Evolutionary conservation across 2,888 invertebrate species (phyloP), one percentile per base, ranked within the genome.

Genomic region (Drosophila antonietae): DNA sequence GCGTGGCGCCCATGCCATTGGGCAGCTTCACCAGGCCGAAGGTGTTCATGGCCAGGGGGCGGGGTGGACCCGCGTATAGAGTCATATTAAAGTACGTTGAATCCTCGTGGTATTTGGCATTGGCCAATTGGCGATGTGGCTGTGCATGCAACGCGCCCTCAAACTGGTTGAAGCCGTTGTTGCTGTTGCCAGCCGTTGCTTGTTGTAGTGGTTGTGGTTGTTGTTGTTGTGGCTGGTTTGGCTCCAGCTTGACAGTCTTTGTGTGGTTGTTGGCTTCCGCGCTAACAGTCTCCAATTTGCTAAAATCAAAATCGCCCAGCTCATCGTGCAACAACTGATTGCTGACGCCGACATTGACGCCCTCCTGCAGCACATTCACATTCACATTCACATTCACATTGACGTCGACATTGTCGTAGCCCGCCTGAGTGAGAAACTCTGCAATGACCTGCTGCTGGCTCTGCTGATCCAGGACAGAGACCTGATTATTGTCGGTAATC

Each of bases 21-120:
- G 91, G 91, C 66, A 91, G 31, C 70, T 91, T 91, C 18, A 91
- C 83, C 55, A 91, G 75, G 0, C 91, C 91, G 61, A 91, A 91
- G 4, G 90, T 85, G 64, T 91, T 91, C 69, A 91, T 83, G 28
- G 91, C 83, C 64, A 91, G 64, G 5, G 91, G 91, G 20, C 90
- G 88, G 2, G 91, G 91, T 39, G 90, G 66, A 4, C 88, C 85
- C 0, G 90, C 73, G 58, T 91, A 91, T 31, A 89, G 80, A 67
- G 86, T 88, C 49, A 90, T 82, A 64, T 91, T 91, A 49, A 86
- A 91, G 56, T 85, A 91, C 14, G 68, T 56, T 56, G 80, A 70
- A 62, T 91, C 90, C 46, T 91, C 90, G n/a, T 89, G 86, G 46
- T 83, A 86, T 83, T 90, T 86, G 75, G 89, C 80, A 73, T 80